These are phyloP conservation scores for Macrosteles quadrilineatus DNA, from an alignment of 1,140 invertebrate species.

Conservation along the genomic window DNA sequence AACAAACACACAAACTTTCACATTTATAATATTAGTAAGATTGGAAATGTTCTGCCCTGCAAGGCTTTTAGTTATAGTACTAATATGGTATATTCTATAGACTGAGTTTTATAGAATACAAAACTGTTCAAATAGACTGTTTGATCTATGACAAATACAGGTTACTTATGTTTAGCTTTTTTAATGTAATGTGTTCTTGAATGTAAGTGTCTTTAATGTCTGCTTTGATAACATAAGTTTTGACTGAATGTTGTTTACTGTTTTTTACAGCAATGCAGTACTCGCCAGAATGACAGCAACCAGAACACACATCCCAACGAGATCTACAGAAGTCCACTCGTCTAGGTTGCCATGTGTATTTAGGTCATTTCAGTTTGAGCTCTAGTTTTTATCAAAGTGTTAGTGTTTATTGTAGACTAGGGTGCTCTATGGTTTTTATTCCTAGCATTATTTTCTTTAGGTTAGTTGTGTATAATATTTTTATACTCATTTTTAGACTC, in stretches of 20 bases:
- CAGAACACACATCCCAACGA: conserved; percentile 76
- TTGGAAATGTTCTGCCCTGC: too few species aligned
- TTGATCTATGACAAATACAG: too few species aligned
- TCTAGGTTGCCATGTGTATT: neutral
- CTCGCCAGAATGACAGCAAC: conserved; percentile 71
- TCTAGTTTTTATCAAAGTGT: neutral
- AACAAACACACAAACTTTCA: too few species aligned
- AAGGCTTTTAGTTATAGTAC: too few species aligned
- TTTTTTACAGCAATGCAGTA: conserved; percentile 68
- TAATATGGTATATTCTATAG: too few species aligned
- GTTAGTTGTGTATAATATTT: neutral
- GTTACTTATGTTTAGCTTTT: neutral
- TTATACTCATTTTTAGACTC: neutral
- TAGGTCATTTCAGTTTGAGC: neutral
- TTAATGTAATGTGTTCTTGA: neutral
- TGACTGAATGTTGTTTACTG: conserved; percentile 46
- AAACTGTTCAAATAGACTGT: too few species aligned
- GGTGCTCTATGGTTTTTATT: neutral
- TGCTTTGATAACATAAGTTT: conserved; percentile 33
- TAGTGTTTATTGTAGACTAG: neutral
- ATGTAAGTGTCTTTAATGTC: conserved; percentile 13
- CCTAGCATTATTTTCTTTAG: neutral
- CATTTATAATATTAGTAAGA: too few species aligned
- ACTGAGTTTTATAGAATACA: too few species aligned
- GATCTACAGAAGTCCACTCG: conserved; percentile 57